Evolutionary conservation across 2,113 vertebrate species (phyloP).

Genomic region (Bungarus multicinctus): DNA sequence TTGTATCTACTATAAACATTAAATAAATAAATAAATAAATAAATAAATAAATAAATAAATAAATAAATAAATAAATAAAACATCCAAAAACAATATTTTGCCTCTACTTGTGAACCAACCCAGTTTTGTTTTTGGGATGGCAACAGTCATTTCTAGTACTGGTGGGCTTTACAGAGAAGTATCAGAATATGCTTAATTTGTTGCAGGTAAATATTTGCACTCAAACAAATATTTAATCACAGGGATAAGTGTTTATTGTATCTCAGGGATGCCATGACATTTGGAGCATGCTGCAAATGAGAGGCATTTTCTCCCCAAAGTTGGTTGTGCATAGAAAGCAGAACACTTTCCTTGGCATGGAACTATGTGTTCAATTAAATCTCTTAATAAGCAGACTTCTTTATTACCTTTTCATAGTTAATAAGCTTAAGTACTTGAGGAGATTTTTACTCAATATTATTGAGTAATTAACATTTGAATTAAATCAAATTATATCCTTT

Average conservation of each 20-base stretch:
- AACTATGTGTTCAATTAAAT: constrained; percentile 53
- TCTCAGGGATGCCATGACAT: background rate
- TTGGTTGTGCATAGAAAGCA: constrained; percentile 23
- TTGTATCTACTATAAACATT: too few relatives aligned
- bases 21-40: too few relatives aligned
- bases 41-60: too few relatives aligned
- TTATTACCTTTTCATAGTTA: constrained; percentile 50
- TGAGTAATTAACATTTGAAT: constrained; percentile 57
- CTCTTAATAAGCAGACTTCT: constrained; percentile 44
- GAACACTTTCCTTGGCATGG: constrained; percentile 54
- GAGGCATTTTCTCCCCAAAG: constrained; percentile 18
- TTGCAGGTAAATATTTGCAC: background rate
- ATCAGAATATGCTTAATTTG: background rate
- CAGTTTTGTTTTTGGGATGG: background rate
- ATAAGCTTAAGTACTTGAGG: constrained; percentile 37
- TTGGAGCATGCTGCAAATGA: background rate
- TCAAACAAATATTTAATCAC: constrained; percentile 13
- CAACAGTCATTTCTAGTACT: background rate
- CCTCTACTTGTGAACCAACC: background rate
- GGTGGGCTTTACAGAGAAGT: background rate
- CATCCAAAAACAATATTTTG: background rate
- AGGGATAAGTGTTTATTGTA: background rate
- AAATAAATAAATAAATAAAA: too few relatives aligned
- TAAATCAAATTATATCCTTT: constrained; percentile 45
- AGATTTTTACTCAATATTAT: constrained; percentile 54